A percentile compares a stretch with the other conserved stretches of the same genome.
Conservation (phyloP, 2,888 invertebrate species). For the Thysanoteuthis rhombus region DNA sequence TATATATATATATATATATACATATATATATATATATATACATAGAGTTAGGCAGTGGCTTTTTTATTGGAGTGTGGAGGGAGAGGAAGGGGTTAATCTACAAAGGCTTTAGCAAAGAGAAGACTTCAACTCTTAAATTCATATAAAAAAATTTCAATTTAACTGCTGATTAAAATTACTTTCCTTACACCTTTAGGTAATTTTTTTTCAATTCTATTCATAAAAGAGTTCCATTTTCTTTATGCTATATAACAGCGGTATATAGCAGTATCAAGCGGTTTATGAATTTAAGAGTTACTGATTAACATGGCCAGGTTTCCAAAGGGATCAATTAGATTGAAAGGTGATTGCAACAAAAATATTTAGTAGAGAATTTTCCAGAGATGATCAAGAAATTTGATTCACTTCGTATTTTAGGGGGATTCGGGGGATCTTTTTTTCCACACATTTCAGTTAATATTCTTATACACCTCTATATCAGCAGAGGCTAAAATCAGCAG, state of each 20-base stretch:
- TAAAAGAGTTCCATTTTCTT: too few relatives aligned
- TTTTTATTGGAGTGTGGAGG: background rate
- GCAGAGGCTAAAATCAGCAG: background rate
- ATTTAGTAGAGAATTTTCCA: background rate
- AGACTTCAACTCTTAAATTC: too few relatives aligned
- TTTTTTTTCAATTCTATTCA: too few relatives aligned
- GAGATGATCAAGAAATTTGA: background rate
- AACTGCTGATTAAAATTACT: too few relatives aligned
- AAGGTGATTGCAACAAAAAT: conserved; percentile 12
- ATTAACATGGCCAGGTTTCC: background rate
- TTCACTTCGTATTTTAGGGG: background rate
- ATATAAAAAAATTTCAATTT: too few relatives aligned
- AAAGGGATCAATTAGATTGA: background rate
- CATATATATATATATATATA: background rate
- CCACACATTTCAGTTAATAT: background rate
- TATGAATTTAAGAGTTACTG: too few relatives aligned
- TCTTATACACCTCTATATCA: background rate
- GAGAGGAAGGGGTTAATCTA: background rate
- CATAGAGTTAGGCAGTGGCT: background rate
- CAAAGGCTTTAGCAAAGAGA: background rate
- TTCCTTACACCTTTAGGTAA: too few relatives aligned
- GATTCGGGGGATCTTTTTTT: background rate
- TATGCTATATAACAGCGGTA: too few relatives aligned
- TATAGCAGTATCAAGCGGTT: too few relatives aligned
- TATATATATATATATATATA: background rate